Conservation (phyloP, 2,113 vertebrate genomes). For the Syrrhaptes paradoxus region DNA sequence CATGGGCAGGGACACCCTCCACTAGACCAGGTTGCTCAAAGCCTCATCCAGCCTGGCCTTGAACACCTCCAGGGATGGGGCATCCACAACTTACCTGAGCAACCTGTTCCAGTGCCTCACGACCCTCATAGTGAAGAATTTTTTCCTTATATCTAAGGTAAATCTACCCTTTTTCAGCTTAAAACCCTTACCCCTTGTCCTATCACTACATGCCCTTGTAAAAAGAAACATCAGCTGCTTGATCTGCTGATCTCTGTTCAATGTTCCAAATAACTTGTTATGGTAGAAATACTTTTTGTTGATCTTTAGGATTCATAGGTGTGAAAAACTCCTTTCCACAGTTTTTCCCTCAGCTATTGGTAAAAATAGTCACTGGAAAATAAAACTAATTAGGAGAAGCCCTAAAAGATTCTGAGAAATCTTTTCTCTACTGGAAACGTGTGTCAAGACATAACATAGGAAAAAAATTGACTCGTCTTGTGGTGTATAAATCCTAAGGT, state of each 20-base stretch:
- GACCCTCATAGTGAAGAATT: no score
- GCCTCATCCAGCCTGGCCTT: no score
- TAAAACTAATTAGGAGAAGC: background rate
- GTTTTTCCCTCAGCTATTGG: background rate
- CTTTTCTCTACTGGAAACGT: background rate
- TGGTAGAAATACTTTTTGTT: background rate
- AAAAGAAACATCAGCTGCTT: background rate
- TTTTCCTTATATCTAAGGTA: no score
- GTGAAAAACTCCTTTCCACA: background rate
- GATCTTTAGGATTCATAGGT: background rate
- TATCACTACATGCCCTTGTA: no score
- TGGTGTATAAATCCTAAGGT: background rate
- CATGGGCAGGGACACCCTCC: no score
- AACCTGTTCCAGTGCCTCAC: no score
- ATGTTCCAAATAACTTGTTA: background rate
- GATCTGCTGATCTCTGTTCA: background rate
- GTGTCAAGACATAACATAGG: background rate
- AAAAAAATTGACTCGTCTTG: background rate
- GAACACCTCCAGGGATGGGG: no score
- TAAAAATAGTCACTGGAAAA: background rate
- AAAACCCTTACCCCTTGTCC: no score
- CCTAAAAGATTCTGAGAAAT: background rate
- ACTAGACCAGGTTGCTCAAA: no score
- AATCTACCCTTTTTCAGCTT: no score
- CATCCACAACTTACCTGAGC: no score